phyloP scores from a whole-genome alignment of 2,888 invertebrate genomes.

The Elmis aenea region DNA sequence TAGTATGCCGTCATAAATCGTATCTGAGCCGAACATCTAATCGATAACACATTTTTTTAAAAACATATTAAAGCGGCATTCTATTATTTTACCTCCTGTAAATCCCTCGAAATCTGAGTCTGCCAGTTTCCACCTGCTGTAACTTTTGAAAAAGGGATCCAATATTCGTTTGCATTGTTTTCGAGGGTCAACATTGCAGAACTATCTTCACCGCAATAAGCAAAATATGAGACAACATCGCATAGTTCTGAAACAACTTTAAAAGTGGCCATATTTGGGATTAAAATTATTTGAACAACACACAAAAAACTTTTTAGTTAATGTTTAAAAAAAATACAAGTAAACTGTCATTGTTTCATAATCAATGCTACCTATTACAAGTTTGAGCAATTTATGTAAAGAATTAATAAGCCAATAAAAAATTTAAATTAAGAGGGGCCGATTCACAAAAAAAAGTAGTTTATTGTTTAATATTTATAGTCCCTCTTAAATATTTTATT shows the following conservation, averaged over 20 bases:
- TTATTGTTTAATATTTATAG: too few relatives aligned
- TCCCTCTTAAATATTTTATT: too few relatives aligned
- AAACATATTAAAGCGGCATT: background rate
- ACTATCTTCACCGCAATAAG: constrained; percentile 31
- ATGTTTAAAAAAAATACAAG: too few relatives aligned
- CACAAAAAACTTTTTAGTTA: too few relatives aligned
- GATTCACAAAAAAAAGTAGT: too few relatives aligned
- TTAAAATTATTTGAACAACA: background rate
- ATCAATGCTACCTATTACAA: too few relatives aligned
- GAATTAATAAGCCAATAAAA: too few relatives aligned
- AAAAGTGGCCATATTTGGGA: constrained; percentile 10
- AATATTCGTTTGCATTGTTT: constrained; percentile 32
- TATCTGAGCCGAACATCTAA: constrained; percentile 31
- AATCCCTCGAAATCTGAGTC: constrained; percentile 29
- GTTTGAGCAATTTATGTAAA: too few relatives aligned
- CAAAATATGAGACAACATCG: constrained; percentile 33
- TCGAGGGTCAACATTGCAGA: constrained; percentile 35
- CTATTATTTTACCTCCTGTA: constrained; percentile 30
- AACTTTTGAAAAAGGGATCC: constrained; percentile 36
- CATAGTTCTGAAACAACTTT: constrained; percentile 19
- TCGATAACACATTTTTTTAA: background rate
- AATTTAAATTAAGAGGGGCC: too few relatives aligned
- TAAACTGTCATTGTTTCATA: too few relatives aligned
- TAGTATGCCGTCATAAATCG: constrained; percentile 24
- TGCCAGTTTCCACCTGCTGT: constrained; percentile 28